phyloP scores from a whole-genome alignment of 1,140 invertebrate genomes.

The Dinothrombium tinctorium region DNA sequence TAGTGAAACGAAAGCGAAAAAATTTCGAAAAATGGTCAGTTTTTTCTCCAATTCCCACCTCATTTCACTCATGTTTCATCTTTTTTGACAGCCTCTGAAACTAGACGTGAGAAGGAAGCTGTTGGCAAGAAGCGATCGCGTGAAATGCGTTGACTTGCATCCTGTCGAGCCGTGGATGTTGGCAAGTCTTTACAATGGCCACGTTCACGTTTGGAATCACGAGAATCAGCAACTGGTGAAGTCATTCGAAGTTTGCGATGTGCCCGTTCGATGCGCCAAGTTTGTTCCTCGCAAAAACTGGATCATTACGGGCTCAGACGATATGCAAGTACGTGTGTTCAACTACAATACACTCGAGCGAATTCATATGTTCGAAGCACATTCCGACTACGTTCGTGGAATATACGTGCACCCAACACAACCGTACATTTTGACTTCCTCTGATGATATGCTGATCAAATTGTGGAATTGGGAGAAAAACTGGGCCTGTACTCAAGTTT shows the following conservation, averaged over 20 bases:
- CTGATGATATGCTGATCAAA: conserved; percentile 98
- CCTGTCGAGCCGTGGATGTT: conserved; percentile 95
- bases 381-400: conserved; percentile 90
- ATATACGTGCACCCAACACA: conserved; percentile 94
- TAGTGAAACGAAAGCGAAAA: no score
- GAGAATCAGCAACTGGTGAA: conserved; percentile 80
- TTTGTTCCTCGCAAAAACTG: conserved; percentile 96
- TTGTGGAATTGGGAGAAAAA: conserved; percentile 99
- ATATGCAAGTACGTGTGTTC: conserved; percentile 59
- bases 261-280: conserved; percentile 79
- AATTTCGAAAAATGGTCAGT: no score
- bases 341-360: conserved; percentile 97
- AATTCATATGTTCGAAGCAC: conserved; percentile 87
- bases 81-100: conserved; percentile 42
- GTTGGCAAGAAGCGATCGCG: conserved; percentile 84
- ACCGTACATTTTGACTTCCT: conserved; percentile 84
- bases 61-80: not conserved
- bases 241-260: conserved; percentile 83
- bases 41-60: not conserved
- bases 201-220: conserved; percentile 98
- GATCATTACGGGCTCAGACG: conserved; percentile 82
- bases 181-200: conserved; percentile 89
- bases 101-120: conserved; percentile 94
- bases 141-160: conserved; percentile 94
- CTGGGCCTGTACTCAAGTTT: conserved; percentile 89